Base-by-base conservation (phyloP, 2,797 vertebrate species). In the Fistularia tabacaria region DNA sequence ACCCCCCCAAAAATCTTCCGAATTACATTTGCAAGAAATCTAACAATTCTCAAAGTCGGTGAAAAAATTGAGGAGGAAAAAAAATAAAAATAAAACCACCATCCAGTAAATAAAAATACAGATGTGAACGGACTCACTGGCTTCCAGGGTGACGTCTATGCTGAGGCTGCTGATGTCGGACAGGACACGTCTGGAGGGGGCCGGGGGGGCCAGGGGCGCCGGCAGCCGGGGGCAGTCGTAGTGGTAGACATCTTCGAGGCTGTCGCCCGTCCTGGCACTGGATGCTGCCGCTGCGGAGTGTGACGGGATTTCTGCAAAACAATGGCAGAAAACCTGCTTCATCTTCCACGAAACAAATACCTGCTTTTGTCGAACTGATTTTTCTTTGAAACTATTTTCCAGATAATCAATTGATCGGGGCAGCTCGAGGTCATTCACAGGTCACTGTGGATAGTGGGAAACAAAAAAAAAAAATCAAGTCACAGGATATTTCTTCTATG, bases 151-250 rank as follows among this genome's bases (percentile, higher is more conserved):
- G 3, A 64, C 70, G 39, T 97, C 94, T 56, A 94, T 36, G 67
- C 92, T 91, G 54, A 93, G 84, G 0, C 91, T 76, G 87, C 88
- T 43, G 8, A 74, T 38, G 0, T 98, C 97, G 0, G 94, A 94
- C 36, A 95, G 81, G 0, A 92, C 90, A 55, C 94, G 92, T 1
- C 94, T 93, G 15, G 94, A 87, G 1, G 71, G 69, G 40, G 90
- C 88, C 0, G 79, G 57, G 0, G 93, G 93, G 7, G 90, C 88
- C 0, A 79, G 57, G 0, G 93, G 93, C 7, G 91, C 57, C 0
- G 91, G 80, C 0, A 94, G 84, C 37, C 92, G 91, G 57, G 97
- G 97, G 51, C 93, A 74, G 61, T 97, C 94, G 0, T 97, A 98
- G 37, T 93, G 90, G 6, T 94, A 93, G 81, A 11, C 83, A 0